A percentile compares a stretch with the other conserved stretches of the same genome.
Evolutionary conservation across 1,140 invertebrate species (phyloP).

Genomic region (Spodoptera frugiperda): DNA sequence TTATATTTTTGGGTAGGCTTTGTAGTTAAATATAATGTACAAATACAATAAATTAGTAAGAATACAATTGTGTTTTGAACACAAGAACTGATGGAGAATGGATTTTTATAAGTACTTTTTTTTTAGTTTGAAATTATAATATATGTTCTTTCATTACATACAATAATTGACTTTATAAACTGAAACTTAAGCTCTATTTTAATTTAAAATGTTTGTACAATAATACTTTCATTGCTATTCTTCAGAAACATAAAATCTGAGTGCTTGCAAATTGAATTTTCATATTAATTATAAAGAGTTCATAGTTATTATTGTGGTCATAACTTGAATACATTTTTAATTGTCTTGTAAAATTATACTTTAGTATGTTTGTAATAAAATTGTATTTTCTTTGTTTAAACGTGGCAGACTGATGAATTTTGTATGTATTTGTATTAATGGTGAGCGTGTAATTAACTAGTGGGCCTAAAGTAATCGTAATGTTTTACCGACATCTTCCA

Average conservation of each 20-base stretch:
- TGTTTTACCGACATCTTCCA: slow-evolving; percentile 29
- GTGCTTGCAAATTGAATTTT: too few relatives aligned
- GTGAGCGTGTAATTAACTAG: slow-evolving; percentile 7
- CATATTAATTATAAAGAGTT: too few relatives aligned
- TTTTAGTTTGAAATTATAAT: not conserved
- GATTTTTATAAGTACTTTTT: slow-evolving; percentile 12
- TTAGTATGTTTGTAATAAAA: too few relatives aligned
- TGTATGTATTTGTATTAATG: not conserved
- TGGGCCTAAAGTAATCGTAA: slow-evolving; percentile 32
- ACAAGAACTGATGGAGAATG: slow-evolving; percentile 33
- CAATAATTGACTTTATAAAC: too few relatives aligned
- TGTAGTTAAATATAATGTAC: slow-evolving; percentile 22
- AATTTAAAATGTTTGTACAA: too few relatives aligned
- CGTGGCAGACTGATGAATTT: slow-evolving; percentile 24
- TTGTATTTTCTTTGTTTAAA: not conserved
- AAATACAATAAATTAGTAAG: slow-evolving; percentile 43
- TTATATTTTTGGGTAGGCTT: slow-evolving; percentile 35
- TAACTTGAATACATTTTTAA: too few relatives aligned
- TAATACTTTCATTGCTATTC: too few relatives aligned
- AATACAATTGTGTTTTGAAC: slow-evolving; percentile 37
- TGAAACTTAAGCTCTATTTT: too few relatives aligned
- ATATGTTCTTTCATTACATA: not conserved
- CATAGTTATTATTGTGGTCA: too few relatives aligned
- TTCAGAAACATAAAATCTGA: too few relatives aligned
- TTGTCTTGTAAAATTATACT: too few relatives aligned